Conservation (phyloP, 2,888 invertebrate species). For the Tolmerus cingulatus region DNA sequence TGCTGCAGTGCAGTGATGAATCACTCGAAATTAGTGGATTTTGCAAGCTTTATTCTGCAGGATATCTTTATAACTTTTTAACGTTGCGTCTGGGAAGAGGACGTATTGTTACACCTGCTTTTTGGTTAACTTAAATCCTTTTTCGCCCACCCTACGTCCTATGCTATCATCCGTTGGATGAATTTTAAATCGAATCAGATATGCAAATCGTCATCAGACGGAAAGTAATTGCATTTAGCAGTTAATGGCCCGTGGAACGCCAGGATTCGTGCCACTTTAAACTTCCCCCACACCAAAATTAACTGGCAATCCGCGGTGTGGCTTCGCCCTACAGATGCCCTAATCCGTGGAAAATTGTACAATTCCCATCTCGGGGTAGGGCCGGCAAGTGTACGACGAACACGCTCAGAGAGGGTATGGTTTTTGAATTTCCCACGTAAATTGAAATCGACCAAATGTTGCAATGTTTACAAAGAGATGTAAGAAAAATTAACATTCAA, state of each 20-base stretch:
- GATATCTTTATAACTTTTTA: neutral
- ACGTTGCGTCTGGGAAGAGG: too few relatives aligned
- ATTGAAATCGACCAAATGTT: neutral
- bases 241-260: slow-evolving; percentile 30
- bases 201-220: slow-evolving; percentile 36
- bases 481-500: neutral
- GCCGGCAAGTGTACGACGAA: neutral
- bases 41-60: neutral
- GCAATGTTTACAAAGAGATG: neutral
- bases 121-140: neutral
- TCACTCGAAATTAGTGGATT: neutral
- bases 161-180: neutral
- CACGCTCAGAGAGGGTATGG: neutral
- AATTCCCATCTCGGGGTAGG: neutral
- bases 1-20: neutral
- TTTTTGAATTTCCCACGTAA: neutral
- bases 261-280: neutral
- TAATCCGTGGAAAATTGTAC: neutral
- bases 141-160: neutral
- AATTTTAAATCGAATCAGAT: neutral
- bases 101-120: neutral
- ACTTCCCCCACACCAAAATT: neutral
- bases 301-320: neutral
- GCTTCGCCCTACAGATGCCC: neutral
- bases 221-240: slow-evolving; percentile 20